phyloP scores from a whole-genome alignment of 2,797 vertebrate species.

The Platalea minor region DNA sequence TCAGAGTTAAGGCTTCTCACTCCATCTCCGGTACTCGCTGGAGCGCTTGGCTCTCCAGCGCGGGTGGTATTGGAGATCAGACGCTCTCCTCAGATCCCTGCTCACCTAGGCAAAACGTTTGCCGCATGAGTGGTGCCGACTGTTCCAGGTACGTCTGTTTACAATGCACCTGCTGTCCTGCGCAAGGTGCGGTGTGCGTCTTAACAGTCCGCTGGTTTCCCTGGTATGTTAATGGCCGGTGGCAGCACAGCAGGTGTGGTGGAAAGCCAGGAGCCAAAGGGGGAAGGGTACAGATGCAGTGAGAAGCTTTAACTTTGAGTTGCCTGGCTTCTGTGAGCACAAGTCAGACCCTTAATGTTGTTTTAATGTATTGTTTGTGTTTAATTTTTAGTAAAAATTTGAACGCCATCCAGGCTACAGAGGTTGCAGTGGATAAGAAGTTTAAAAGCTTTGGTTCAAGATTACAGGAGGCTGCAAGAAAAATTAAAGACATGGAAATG shows the following conservation, averaged over 20 bases:
- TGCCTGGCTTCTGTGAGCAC: slow-evolving; percentile 28
- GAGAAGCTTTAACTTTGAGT: slow-evolving; percentile 32
- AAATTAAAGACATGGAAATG: slow-evolving; percentile 74
- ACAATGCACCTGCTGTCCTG: background rate
- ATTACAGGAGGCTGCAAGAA: slow-evolving; percentile 68
- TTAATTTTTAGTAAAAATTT: slow-evolving; percentile 80
- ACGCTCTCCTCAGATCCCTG: background rate
- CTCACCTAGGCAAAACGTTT: background rate
- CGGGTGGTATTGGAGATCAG: background rate
- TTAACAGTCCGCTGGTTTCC: background rate
- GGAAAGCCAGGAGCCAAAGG: background rate
- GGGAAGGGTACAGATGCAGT: slow-evolving; percentile 14
- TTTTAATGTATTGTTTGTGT: slow-evolving; percentile 78
- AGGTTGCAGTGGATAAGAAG: slow-evolving; percentile 74
- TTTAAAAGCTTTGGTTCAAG: slow-evolving; percentile 75
- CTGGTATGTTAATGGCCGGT: background rate
- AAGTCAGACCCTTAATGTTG: slow-evolving; percentile 48
- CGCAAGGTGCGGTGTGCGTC: background rate
- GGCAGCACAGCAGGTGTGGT: slow-evolving; percentile 11
- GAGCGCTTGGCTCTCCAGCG: background rate
- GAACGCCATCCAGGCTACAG: slow-evolving; percentile 72
- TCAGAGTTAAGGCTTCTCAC: slow-evolving; percentile 44
- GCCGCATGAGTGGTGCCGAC: background rate
- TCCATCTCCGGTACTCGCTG: background rate
- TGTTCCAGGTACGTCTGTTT: background rate